phyloP scores from a whole-genome alignment of 2,797 vertebrate genomes.

The Champsocephalus esox region DNA sequence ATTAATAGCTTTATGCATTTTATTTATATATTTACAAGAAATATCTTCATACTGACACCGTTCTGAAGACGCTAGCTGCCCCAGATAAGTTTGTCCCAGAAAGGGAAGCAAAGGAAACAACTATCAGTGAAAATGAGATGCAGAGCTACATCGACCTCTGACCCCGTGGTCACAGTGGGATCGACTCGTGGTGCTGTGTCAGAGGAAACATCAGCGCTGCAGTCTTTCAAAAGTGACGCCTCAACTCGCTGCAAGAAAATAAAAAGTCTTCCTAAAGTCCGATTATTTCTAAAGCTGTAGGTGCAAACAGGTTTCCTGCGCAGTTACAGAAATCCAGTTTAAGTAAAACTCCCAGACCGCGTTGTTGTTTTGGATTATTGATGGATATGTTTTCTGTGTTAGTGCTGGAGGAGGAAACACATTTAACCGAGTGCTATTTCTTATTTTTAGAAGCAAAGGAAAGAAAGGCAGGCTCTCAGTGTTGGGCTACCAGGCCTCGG shows the following conservation, averaged over 20 bases:
- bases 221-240: background rate
- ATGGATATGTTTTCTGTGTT: background rate
- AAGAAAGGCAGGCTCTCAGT: constrained; percentile 5
- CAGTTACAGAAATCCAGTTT: constrained; percentile 9
- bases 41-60: background rate
- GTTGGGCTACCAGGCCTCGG: constrained; percentile 2
- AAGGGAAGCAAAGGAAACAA: background rate
- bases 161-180: constrained; percentile 7
- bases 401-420: background rate
- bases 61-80: background rate
- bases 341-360: background rate
- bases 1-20: background rate
- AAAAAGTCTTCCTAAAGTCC: constrained; percentile 2
- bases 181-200: constrained; percentile 26
- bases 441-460: constrained; percentile 14
- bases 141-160: constrained; percentile 21
- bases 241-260: background rate
- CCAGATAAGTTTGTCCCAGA: background rate
- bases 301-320: constrained; percentile 12
- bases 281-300: constrained; percentile 25
- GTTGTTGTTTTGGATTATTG: background rate
- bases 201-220: constrained; percentile 18
- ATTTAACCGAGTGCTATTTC: constrained; percentile 7
- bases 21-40: background rate
- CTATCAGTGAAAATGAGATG: background rate